A percentile compares a stretch with the other conserved stretches of the same genome.
phyloP scores from a whole-genome alignment of 2,797 vertebrate genomes.

The Onychomys torridus region DNA sequence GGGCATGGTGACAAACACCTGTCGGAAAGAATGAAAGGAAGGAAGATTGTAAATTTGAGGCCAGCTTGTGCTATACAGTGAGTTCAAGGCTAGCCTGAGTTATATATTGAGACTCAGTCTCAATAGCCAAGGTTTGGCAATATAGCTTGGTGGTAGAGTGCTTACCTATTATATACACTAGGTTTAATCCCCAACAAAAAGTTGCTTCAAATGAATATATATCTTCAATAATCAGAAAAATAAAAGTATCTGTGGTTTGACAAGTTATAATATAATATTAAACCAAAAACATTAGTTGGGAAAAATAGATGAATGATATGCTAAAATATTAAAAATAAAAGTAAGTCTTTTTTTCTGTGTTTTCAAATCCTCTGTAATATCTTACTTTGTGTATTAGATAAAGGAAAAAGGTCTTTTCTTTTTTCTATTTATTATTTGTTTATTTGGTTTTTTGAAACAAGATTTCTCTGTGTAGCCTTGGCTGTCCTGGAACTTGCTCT shows the following conservation, averaged over 20 bases:
- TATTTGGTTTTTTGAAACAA: background rate
- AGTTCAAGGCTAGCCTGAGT: background rate
- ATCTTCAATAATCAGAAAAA: conserved; percentile 50
- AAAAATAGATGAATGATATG: conserved; percentile 60
- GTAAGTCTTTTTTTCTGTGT: background rate
- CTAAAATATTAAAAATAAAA: conserved; percentile 51
- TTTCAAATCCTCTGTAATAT: conserved; percentile 58
- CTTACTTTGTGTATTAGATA: conserved; percentile 55
- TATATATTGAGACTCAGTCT: background rate
- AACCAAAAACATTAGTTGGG: background rate
- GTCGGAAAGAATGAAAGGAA: background rate
- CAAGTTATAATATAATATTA: conserved; percentile 40
- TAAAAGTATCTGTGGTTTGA: conserved; percentile 52
- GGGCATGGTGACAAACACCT: background rate
- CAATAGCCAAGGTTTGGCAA: background rate
- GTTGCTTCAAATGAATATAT: background rate
- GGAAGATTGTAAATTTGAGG: background rate
- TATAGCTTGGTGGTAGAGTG: background rate
- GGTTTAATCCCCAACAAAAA: background rate
- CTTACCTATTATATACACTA: background rate
- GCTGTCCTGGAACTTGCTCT: background rate
- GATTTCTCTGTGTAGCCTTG: background rate
- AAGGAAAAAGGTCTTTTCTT: background rate
- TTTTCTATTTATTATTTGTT: background rate
- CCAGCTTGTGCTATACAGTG: background rate